Percentiles rank a stretch among this genome's conserved stretches.
Evolutionary conservation across 2,113 vertebrate species (phyloP).

Genomic region (Ursus arctos): DNA sequence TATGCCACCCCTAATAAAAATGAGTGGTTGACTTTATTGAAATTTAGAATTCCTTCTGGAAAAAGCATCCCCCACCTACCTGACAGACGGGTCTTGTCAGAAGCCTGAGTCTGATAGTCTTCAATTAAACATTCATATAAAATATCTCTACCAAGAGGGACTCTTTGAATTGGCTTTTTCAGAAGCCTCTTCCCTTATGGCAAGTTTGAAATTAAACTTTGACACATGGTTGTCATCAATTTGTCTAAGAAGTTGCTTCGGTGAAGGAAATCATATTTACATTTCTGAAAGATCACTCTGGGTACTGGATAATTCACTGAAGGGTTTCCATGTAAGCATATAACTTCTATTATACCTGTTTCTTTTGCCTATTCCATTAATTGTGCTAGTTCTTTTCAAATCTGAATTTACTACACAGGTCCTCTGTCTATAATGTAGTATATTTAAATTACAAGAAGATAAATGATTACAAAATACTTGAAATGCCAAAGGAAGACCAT

Average conservation of each 20-base stretch:
- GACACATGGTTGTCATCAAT: neutral
- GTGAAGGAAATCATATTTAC: neutral
- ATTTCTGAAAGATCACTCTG: neutral
- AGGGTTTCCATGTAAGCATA: neutral
- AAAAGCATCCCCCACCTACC: neutral
- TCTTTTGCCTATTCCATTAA: neutral
- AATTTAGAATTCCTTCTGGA: constrained; percentile 41
- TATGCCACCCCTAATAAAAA: constrained; percentile 36
- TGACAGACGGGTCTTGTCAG: neutral
- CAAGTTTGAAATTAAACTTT: constrained; percentile 43
- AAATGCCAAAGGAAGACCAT: constrained; percentile 39
- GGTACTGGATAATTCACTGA: neutral
- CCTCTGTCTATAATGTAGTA: neutral
- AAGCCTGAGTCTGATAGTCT: neutral
- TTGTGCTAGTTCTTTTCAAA: constrained; percentile 10
- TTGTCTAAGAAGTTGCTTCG: constrained; percentile 45
- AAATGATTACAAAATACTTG: constrained; percentile 28
- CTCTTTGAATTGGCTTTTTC: neutral
- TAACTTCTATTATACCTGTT: neutral
- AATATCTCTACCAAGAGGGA: neutral
- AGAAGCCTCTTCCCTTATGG: neutral
- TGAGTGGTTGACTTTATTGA: neutral
- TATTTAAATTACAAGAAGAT: constrained; percentile 16
- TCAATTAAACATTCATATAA: neutral
- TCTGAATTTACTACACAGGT: neutral